Conservation (phyloP, 2,113 vertebrate genomes). For the Morone saxatilis region DNA sequence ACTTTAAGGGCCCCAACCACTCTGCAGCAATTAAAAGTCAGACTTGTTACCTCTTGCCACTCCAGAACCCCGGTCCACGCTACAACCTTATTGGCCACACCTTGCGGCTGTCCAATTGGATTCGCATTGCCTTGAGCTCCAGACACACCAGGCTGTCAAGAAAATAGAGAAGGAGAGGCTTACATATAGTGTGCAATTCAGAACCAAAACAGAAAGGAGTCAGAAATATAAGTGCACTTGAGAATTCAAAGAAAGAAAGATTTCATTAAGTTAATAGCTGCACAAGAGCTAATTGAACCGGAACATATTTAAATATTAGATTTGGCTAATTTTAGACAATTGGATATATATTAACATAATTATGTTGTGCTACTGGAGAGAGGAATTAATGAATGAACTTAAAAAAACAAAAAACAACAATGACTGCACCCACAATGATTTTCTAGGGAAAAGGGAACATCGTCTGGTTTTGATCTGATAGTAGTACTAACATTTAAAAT, state of each 20-base stretch:
- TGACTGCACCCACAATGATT: slow-evolving; percentile 12
- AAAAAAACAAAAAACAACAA: background rate
- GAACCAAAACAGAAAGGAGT: background rate
- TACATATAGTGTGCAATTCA: background rate
- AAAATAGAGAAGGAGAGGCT: background rate
- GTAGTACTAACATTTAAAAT: slow-evolving; percentile 52
- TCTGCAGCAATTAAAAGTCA: background rate
- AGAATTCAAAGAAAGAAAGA: background rate
- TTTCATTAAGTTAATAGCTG: background rate
- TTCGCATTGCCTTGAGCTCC: slow-evolving; percentile 65
- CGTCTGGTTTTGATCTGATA: slow-evolving; percentile 42
- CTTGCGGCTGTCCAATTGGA: slow-evolving; percentile 83
- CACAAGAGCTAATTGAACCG: background rate
- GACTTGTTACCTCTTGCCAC: slow-evolving; percentile 91
- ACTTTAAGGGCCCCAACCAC: background rate
- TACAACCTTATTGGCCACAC: slow-evolving; percentile 90
- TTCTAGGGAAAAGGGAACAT: slow-evolving; percentile 7
- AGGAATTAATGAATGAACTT: background rate
- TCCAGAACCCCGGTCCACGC: slow-evolving; percentile 94
- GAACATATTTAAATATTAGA: slow-evolving; percentile 4
- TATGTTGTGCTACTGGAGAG: background rate
- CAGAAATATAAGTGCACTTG: background rate
- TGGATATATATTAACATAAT: background rate
- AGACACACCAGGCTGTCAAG: slow-evolving; percentile 69
- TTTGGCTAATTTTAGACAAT: background rate